Base-by-base conservation (phyloP, 2,888 invertebrate species). In the Limnephilus marmoratus region DNA sequence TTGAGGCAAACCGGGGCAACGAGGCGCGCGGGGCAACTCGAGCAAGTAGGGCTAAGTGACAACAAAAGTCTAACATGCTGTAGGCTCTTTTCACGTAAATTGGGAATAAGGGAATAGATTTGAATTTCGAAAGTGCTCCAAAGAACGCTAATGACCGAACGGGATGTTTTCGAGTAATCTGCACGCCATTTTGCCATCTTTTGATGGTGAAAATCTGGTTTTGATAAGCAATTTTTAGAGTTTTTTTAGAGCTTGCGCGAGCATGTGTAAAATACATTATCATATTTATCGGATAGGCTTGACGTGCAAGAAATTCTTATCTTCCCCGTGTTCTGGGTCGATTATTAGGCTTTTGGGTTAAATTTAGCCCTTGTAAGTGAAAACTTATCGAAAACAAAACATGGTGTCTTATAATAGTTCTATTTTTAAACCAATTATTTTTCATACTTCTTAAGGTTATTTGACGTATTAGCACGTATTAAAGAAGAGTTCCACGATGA, bases 101-200 rank as follows among this genome's bases (percentile, higher is more conserved):
- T 53, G 87, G 13, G 24, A 41, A 85, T 85, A 85, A 41, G 85
- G 34, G 68, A 87, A 87, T 87, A 68, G 68, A 87, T 87, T 87
- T 87, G 87, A 53, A 45, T 86, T 86, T 86, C 37, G 49, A 45
- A 45, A 86, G 86, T 87, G 31, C n/a, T 34, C 11, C 31, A 53
- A 87, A 37, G 68, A 68, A 87, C 31, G 68, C 68, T 87, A 87
- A 87, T 87, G 87, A 87, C 87, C 37, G 13, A 37, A 87, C 68
- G 68, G 12, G 87, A 87, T 87, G 68, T 68, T 85, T 85, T 86
- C 29, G 41, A 86, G 29, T 41, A 86, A 45, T 86, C 45, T 45
- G 85, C 85, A 86, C 85, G 85, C 85, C 45, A 86, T 86, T 86
- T 45, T n/a, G 41, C 45, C 24, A 86, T 86, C 34, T 82, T 34